Percentiles rank a stretch among this genome's conserved stretches.
Conservation (phyloP, 2,888 invertebrate species). For the Syritta pipiens region DNA sequence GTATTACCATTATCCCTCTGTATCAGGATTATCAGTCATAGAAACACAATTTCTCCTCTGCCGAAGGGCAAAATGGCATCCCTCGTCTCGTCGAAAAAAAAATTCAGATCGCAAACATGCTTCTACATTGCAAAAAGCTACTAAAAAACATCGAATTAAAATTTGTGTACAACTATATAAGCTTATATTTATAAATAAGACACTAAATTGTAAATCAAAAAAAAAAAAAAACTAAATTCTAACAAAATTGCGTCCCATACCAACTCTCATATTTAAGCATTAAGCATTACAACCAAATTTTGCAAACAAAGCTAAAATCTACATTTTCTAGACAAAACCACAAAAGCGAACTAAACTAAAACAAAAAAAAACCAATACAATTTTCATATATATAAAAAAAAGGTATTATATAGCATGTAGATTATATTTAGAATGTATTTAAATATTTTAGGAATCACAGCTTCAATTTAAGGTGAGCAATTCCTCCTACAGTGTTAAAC, state of each 20-base stretch:
- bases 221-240: constrained; percentile 38
- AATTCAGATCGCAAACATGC: too few relatives aligned
- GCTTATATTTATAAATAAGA: constrained; percentile 31
- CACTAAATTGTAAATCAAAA: constrained; percentile 24
- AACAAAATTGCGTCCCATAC: constrained; percentile 64
- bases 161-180: constrained; percentile 31
- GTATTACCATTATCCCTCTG: too few relatives aligned
- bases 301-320: constrained; percentile 26
- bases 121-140: constrained; percentile 25
- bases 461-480: constrained; percentile 42
- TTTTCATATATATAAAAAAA: constrained; percentile 40
- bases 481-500: constrained; percentile 60
- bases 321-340: constrained; percentile 43
- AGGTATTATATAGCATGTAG: constrained; percentile 54
- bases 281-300: constrained; percentile 59
- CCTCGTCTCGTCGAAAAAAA: too few relatives aligned
- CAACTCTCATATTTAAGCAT: constrained; percentile 34
- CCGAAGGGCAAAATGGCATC: too few relatives aligned
- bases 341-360: too few relatives aligned
- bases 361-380: constrained; percentile 6
- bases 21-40: too few relatives aligned
- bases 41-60: too few relatives aligned
- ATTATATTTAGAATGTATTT: constrained; percentile 12
- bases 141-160: constrained; percentile 51
- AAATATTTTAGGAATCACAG: constrained; percentile 40